Percentiles rank a stretch among this genome's conserved stretches.
These are phyloP conservation scores for Sphecodes monilicornis DNA, from an alignment of 2,888 invertebrate genomes.

Conservation along the genomic window DNA sequence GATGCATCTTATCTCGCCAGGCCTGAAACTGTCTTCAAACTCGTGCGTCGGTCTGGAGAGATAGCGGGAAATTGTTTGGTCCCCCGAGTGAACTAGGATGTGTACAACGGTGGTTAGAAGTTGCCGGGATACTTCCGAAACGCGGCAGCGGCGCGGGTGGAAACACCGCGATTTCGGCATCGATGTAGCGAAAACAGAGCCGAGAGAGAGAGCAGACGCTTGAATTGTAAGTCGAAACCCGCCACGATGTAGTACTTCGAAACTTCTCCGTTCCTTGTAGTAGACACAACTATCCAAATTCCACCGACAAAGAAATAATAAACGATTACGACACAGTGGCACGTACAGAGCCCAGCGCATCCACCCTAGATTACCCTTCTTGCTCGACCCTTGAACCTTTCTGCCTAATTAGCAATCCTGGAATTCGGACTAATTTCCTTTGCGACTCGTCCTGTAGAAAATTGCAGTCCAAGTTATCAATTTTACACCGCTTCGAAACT, in stretches of 20 bases:
- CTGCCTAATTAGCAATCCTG: not conserved
- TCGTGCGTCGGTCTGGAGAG: conserved; percentile 55
- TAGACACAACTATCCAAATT: conserved; percentile 35
- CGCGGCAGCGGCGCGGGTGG: conserved; percentile 37
- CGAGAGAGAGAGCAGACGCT: conserved; percentile 37
- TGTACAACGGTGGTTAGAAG: conserved; percentile 65
- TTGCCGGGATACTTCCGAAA: conserved; percentile 57
- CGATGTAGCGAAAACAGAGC: conserved; percentile 30
- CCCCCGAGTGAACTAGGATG: conserved; percentile 65
- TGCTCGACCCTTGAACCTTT: not conserved
- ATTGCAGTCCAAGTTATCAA: not conserved
- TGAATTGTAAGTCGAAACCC: conserved; percentile 65
- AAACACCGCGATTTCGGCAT: conserved; percentile 54
- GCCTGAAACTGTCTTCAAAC: conserved; percentile 65
- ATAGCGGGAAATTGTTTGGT: conserved; percentile 69
- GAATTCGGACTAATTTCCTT: not conserved
- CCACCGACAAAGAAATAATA: conserved; percentile 48
- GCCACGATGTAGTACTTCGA: conserved; percentile 23
- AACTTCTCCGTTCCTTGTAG: conserved; percentile 37
- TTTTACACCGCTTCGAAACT: not conserved
- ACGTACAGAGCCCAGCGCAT: conserved; percentile 24
- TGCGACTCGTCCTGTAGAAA: not conserved
- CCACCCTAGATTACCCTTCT: not conserved
- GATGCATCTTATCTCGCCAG: conserved; percentile 63
- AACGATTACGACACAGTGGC: conserved; percentile 37